A percentile compares a stretch with the other conserved stretches of the same genome.
Conservation (phyloP, 2,888 invertebrate genomes). For the Drosophila merina region DNA sequence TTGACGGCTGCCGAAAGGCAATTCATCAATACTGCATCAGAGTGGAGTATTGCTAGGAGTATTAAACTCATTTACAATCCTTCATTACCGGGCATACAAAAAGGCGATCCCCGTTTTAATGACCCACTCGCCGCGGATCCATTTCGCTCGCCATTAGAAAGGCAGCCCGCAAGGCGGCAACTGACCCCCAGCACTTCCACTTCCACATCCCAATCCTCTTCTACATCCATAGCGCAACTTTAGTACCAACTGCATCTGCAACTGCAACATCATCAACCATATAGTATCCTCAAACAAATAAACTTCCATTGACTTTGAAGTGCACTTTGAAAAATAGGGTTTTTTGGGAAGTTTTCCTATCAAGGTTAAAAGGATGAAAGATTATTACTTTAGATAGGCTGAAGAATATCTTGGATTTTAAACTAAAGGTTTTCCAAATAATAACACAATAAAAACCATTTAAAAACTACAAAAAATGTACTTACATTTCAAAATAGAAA, state of each 20-base stretch:
- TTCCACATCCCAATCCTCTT: constrained; percentile 36
- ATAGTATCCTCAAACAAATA: constrained; percentile 32
- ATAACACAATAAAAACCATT: no score
- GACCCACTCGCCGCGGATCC: constrained; percentile 51
- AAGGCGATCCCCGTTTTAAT: constrained; percentile 60
- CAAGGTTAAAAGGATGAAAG: no score
- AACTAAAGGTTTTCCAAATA: no score
- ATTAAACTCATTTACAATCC: constrained; percentile 73
- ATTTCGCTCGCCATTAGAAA: constrained; percentile 72
- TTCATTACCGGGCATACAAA: constrained; percentile 58
- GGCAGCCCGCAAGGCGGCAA: constrained; percentile 73
- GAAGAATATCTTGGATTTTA: no score
- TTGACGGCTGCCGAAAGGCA: constrained; percentile 34
- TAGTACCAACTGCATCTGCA: constrained; percentile 15
- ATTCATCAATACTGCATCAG: constrained; percentile 62
- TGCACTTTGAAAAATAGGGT: constrained; percentile 6
- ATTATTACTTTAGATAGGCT: no score
- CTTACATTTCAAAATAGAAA: no score
- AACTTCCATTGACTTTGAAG: constrained; percentile 32
- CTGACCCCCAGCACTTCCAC: constrained; percentile 69
- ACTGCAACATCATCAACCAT: constrained; percentile 32
- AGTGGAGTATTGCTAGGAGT: constrained; percentile 22
- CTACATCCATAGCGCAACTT: constrained; percentile 7
- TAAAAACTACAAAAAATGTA: no score
- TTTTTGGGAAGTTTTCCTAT: no score